These are phyloP conservation scores for Gallinago undulata DNA, from an alignment of 2,113 vertebrate species.

Conservation along the genomic window DNA sequence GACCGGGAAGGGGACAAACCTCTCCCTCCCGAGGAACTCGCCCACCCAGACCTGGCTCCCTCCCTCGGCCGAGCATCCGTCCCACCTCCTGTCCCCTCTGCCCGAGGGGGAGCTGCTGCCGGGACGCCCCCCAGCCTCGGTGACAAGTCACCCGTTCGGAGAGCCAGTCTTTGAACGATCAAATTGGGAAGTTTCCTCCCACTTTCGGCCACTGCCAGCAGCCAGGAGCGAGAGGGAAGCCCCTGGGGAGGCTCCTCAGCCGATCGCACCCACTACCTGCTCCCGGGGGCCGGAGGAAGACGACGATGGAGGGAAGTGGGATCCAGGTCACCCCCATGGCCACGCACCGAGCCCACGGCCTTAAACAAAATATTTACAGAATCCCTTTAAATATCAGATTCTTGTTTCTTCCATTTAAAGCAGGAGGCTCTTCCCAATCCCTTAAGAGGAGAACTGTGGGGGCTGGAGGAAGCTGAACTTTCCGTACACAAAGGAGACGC, in stretches of 20 bases:
- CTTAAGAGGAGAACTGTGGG: neutral
- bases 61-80: neutral
- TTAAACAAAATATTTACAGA: neutral
- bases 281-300: neutral
- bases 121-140: neutral
- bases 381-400: neutral
- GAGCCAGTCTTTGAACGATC: neutral
- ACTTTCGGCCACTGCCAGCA: neutral
- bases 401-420: neutral
- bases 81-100: neutral
- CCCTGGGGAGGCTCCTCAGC: neutral
- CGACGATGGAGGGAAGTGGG: rapidly evolving
- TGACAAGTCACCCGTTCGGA: neutral
- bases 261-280: neutral
- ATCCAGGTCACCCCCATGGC: neutral
- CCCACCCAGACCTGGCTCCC: neutral
- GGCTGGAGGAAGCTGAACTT: neutral
- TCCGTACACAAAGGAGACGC: neutral
- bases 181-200: neutral
- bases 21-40: neutral
- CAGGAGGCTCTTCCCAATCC: neutral
- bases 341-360: neutral
- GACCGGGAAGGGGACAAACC: neutral
- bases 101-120: neutral
- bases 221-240: neutral